These are phyloP conservation scores for Erebia aethiops DNA, from an alignment of 2,888 invertebrate species.

Conservation along the genomic window DNA sequence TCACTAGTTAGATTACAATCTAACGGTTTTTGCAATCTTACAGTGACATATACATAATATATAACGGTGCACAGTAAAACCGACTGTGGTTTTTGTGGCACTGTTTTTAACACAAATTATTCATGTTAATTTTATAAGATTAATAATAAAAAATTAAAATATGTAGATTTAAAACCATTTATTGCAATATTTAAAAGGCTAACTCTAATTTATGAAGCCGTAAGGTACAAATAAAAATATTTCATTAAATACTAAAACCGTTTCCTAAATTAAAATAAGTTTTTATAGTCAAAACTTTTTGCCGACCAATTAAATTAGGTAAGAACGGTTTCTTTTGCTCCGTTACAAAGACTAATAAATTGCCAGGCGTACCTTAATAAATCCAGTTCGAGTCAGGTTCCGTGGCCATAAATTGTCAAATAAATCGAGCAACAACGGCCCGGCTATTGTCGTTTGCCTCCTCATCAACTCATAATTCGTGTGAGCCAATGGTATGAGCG, in stretches of 20 bases:
- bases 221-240: not conserved
- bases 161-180: too few species aligned
- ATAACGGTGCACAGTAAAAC: too few species aligned
- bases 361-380: constrained; percentile 72
- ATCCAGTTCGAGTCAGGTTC: constrained; percentile 74
- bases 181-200: not conserved
- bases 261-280: not conserved
- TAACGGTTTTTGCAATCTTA: too few species aligned
- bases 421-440: constrained; percentile 65
- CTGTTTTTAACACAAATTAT: too few species aligned
- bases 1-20: too few species aligned
- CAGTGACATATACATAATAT: too few species aligned
- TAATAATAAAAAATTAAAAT: too few species aligned
- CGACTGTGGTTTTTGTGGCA: too few species aligned
- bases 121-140: too few species aligned
- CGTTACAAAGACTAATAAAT: constrained; percentile 59
- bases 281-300: constrained; percentile 14
- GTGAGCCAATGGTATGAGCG: constrained; percentile 30
- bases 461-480: constrained; percentile 39
- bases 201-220: not conserved
- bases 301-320: constrained; percentile 38
- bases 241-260: not conserved
- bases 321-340: constrained; percentile 40
- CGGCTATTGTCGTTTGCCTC: constrained; percentile 37
- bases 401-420: constrained; percentile 73